phyloP scores from a whole-genome alignment of 2,113 vertebrate species.

The Siniperca chuatsi region DNA sequence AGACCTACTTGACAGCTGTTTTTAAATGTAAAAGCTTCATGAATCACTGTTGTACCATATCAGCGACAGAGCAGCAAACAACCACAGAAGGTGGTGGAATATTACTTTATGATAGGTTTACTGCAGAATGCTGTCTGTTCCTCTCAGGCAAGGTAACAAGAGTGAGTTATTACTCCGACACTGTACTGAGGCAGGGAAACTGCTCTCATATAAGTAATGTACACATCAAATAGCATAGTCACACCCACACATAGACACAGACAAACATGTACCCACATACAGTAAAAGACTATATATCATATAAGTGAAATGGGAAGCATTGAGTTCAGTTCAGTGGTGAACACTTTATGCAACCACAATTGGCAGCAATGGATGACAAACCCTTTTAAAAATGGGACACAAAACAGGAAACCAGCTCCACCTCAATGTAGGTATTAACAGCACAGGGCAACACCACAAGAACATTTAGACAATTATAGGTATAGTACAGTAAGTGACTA shows the following conservation, averaged over 20 bases:
- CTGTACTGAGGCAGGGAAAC: neutral
- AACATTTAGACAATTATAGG: neutral
- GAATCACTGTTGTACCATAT: conserved; percentile 52
- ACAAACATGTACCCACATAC: conserved; percentile 18
- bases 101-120: conserved; percentile 57
- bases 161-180: conserved; percentile 50
- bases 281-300: neutral
- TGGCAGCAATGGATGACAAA: neutral
- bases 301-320: conserved; percentile 21
- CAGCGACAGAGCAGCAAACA: conserved; percentile 48
- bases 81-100: conserved; percentile 42
- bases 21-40: conserved; percentile 54
- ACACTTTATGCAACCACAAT: neutral
- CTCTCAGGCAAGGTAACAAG: conserved; percentile 28
- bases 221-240: conserved; percentile 13
- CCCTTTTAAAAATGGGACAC: neutral
- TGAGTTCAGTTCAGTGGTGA: conserved; percentile 8
- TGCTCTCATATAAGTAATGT: conserved; percentile 30
- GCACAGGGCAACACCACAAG: neutral
- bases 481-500: neutral
- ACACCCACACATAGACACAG: neutral
- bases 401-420: neutral
- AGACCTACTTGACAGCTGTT: conserved; percentile 56
- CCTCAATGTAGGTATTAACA: neutral
- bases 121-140: conserved; percentile 22